Evolutionary conservation across 2,888 invertebrate species (phyloP).

Genomic region (Priapulus caudatus): DNA sequence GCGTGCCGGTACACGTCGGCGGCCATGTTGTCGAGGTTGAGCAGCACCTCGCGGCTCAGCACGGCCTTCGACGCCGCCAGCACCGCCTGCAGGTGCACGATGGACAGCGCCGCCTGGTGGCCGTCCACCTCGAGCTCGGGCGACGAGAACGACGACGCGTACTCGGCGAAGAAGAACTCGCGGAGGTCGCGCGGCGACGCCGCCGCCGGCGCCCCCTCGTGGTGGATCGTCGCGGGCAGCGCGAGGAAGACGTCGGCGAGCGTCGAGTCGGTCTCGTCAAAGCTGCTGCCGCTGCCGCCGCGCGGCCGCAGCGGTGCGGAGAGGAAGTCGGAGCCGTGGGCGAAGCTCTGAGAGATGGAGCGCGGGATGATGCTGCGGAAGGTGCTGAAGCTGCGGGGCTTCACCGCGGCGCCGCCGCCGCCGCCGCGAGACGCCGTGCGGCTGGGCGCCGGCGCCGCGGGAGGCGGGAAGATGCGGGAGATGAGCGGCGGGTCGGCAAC

Average conservation of each 20-base stretch:
- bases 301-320: no score
- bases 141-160: conserved; percentile 67
- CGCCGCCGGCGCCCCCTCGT: no score
- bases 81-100: conserved; percentile 32
- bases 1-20: neutral
- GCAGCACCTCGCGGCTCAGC: no score
- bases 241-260: no score
- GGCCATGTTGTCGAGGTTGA: neutral
- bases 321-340: neutral
- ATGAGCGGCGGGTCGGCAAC: conserved; percentile 65
- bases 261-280: no score
- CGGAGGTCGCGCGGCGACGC: conserved; percentile 40
- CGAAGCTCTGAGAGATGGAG: conserved; percentile 54
- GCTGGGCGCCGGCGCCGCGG: conserved; percentile 46
- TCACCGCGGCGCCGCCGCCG: conserved; percentile 21
- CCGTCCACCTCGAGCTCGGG: conserved; percentile 19
- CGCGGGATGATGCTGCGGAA: conserved; percentile 75
- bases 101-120: conserved; percentile 34
- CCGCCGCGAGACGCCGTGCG: conserved; percentile 48
- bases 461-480: conserved; percentile 68
- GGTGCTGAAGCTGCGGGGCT: conserved; percentile 39
- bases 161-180: conserved; percentile 75
- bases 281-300: no score
- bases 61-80: no score
- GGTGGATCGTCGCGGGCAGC: no score